phyloP scores from a whole-genome alignment of 2,113 vertebrate genomes.

The Plectropomus leopardus region DNA sequence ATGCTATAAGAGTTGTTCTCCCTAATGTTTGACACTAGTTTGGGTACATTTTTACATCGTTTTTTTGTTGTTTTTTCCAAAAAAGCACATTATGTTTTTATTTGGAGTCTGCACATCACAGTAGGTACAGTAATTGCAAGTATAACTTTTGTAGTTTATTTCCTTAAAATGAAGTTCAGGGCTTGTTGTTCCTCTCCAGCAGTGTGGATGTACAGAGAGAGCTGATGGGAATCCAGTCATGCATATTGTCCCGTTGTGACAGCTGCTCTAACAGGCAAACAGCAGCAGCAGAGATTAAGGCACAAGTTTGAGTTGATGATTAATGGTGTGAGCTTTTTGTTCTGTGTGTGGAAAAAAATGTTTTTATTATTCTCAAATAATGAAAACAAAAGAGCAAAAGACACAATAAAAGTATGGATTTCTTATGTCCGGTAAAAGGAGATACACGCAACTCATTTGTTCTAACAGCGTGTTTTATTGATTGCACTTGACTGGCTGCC shows the following conservation, averaged over 20 bases:
- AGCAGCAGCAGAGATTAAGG: constrained; percentile 40
- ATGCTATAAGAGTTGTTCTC: constrained; percentile 16
- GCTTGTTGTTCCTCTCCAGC: constrained; percentile 16
- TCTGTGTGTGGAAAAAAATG: constrained; percentile 29
- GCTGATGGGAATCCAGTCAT: constrained; percentile 51
- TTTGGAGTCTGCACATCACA: constrained; percentile 1
- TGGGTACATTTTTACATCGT: background rate
- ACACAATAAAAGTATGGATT: constrained; percentile 38
- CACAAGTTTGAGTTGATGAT: constrained; percentile 51
- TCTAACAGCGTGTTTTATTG: constrained; percentile 22
- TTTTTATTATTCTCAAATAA: constrained; percentile 50
- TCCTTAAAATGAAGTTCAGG: background rate
- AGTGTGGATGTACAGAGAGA: background rate
- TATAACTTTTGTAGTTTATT: constrained; percentile 6
- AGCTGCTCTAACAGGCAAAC: constrained; percentile 36
- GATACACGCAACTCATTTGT: constrained; percentile 19
- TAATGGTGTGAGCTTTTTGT: constrained; percentile 57
- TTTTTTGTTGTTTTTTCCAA: background rate
- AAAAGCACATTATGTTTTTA: background rate
- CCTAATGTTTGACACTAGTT: constrained; percentile 32
- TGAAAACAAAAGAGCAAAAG: constrained; percentile 43
- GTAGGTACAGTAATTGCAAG: background rate
- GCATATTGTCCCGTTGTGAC: constrained; percentile 47
- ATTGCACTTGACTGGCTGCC: constrained; percentile 22
- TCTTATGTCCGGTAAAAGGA: background rate